These are phyloP conservation scores for Temnopleurus reevesii DNA, from an alignment of 53 echinoderm and acorn worm species.

Conservation along the genomic window DNA sequence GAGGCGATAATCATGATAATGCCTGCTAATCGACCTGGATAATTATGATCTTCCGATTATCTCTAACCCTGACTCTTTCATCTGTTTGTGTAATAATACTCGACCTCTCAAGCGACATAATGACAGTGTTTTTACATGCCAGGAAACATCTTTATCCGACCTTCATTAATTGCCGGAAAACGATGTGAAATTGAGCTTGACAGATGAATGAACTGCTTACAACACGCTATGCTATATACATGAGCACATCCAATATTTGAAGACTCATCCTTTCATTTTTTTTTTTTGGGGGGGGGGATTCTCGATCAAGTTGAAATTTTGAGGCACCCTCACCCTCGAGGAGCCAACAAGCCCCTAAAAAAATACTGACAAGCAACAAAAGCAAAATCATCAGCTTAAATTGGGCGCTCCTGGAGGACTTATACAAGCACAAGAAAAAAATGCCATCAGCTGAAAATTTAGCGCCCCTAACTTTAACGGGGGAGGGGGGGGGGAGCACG, in stretches of 20 bases:
- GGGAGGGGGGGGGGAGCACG: too few species aligned
- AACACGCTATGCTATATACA: not conserved
- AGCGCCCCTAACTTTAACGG: too few species aligned
- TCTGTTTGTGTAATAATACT: not conserved
- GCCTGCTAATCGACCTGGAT: too few species aligned
- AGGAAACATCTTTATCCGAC: conserved; percentile 13
- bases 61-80: not conserved
- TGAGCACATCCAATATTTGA: not conserved
- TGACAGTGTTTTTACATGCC: not conserved
- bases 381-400: too few species aligned
- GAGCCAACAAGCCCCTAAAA: too few species aligned
- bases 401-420: too few species aligned
- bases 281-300: not conserved
- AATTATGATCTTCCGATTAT: not conserved
- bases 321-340: too few species aligned
- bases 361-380: too few species aligned
- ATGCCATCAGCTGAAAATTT: too few species aligned
- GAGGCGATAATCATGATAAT: not conserved
- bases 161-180: not conserved
- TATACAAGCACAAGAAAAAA: too few species aligned
- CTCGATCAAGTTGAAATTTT: not conserved
- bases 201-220: not conserved
- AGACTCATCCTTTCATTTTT: too few species aligned
- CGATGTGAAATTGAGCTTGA: not conserved
- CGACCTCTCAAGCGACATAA: not conserved